Conservation (phyloP, 2,113 vertebrate genomes). For the Proterorhinus semilunaris region DNA sequence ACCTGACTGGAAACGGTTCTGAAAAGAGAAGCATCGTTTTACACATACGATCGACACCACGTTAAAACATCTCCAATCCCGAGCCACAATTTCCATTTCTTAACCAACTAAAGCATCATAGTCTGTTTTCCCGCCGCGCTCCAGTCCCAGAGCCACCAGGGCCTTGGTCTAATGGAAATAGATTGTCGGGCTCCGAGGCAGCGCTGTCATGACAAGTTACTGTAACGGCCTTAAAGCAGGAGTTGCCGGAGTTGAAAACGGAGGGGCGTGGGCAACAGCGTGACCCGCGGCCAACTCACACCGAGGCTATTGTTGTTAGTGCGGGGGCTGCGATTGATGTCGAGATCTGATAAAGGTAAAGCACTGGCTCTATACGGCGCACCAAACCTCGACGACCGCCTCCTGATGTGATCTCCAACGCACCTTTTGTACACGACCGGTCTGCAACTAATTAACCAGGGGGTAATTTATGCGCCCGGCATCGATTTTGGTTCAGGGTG, state of each 20-base stretch:
- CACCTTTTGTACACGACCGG: conserved; percentile 61
- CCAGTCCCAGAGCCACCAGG: neutral
- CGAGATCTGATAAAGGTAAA: too few relatives aligned
- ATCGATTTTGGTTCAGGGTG: conserved; percentile 66
- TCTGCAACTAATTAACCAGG: conserved; percentile 70
- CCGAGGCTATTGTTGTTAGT: too few relatives aligned
- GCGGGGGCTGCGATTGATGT: too few relatives aligned
- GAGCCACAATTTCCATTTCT: too few relatives aligned
- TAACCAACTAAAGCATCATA: too few relatives aligned
- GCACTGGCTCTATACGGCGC: too few relatives aligned
- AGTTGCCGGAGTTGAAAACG: neutral
- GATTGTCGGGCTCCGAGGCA: neutral
- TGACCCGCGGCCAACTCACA: too few relatives aligned
- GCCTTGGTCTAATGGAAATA: neutral
- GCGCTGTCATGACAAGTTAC: neutral
- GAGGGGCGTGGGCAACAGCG: neutral
- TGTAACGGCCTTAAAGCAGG: neutral
- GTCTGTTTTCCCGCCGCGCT: neutral
- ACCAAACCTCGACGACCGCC: too few relatives aligned
- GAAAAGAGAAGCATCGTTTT: too few relatives aligned
- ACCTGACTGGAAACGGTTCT: too few relatives aligned
- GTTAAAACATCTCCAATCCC: too few relatives aligned
- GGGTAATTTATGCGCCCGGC: conserved; percentile 64
- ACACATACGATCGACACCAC: too few relatives aligned
- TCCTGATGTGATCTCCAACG: conserved; percentile 51